Conservation (phyloP, 2,113 vertebrate genomes). For the Zapus hudsonius region DNA sequence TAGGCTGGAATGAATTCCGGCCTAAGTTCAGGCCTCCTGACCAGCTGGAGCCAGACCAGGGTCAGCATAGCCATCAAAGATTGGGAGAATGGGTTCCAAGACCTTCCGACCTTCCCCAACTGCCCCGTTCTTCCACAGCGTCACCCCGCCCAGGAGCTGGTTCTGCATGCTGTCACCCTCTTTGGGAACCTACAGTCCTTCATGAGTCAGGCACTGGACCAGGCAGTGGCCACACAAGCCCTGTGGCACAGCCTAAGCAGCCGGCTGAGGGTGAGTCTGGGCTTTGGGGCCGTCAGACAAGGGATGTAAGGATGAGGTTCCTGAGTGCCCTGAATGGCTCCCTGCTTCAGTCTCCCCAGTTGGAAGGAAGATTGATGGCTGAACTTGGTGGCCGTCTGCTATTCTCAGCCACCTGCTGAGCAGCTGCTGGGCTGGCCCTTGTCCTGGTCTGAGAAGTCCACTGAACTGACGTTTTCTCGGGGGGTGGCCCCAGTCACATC, state of each 20-base stretch:
- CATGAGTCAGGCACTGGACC: slow-evolving; percentile 82
- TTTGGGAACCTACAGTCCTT: slow-evolving; percentile 81
- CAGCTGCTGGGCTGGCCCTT: background rate
- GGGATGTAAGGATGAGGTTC: too few relatives aligned
- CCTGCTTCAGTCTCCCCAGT: background rate
- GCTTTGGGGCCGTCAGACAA: background rate
- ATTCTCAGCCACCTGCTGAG: too few relatives aligned
- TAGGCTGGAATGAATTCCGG: background rate
- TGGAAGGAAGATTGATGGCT: background rate
- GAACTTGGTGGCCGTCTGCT: background rate
- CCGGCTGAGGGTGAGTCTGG: slow-evolving; percentile 79
- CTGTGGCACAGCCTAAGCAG: slow-evolving; percentile 82
- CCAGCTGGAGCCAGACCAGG: background rate
- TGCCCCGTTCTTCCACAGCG: background rate
- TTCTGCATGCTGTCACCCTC: slow-evolving; percentile 23
- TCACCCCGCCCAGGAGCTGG: slow-evolving; percentile 52
- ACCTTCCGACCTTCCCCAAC: background rate
- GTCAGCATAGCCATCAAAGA: rapidly evolving
- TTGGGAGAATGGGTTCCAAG: background rate
- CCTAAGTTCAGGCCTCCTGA: background rate
- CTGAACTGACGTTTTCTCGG: background rate
- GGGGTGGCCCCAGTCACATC: background rate
- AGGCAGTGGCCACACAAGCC: slow-evolving; percentile 81
- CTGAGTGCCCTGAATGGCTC: background rate
- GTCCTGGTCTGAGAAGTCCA: background rate